These are phyloP conservation scores for Phaethornis superciliosus DNA, from an alignment of 2,113 vertebrate species.

Conservation along the genomic window DNA sequence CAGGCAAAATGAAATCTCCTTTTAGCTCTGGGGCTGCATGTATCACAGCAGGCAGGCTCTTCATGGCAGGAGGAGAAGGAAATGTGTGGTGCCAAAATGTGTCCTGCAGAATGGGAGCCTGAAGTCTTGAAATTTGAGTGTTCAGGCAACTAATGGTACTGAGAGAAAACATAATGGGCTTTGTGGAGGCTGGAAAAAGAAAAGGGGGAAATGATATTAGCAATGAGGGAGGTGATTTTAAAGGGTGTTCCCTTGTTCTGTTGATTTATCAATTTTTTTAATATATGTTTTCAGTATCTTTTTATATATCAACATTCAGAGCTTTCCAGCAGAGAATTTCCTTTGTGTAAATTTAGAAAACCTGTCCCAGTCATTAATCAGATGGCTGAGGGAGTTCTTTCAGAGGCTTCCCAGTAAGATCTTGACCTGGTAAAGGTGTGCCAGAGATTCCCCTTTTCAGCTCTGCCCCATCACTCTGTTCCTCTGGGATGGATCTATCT, in stretches of 20 bases:
- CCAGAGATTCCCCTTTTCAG: not conserved
- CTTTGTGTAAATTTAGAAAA: fast-evolving
- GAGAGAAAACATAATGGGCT: no score
- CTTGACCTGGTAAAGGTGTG: not conserved
- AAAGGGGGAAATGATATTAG: not conserved
- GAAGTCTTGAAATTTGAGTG: not conserved
- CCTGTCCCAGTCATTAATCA: no score
- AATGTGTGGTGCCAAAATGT: fast-evolving
- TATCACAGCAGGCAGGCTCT: not conserved
- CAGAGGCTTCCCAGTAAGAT: not conserved
- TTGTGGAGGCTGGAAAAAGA: not conserved
- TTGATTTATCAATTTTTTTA: not conserved
- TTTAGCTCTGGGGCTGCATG: not conserved
- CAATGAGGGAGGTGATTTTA: not conserved
- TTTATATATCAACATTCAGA: not conserved
- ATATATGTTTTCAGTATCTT: no score
- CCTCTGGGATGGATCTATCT: not conserved
- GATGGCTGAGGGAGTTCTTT: not conserved
- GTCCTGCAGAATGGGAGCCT: not conserved
- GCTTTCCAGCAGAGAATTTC: not conserved
- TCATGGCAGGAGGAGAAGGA: not conserved
- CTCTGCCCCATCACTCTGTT: not conserved
- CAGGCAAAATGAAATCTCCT: not conserved
- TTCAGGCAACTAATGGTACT: not conserved
- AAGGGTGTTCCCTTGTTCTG: not conserved